Base-by-base conservation (phyloP, 2,888 invertebrate species). In the Linyphia triangularis region DNA sequence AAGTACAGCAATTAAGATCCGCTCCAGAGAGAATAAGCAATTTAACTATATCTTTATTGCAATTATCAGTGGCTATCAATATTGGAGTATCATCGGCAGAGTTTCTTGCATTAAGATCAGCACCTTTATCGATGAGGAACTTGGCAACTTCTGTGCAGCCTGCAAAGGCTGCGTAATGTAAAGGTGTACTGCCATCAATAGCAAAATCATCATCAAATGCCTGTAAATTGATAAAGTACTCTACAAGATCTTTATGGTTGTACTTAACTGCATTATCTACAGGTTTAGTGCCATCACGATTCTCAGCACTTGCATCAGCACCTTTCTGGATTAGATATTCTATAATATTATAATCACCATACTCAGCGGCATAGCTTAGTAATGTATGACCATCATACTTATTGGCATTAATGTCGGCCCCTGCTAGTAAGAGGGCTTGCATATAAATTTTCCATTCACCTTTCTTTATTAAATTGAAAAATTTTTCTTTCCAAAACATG, bases 121-220 rank as follows among this genome's bases (percentile, higher is more conserved):
- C 67, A 30, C 67, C 97, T 91, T 95, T 94, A 89, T 96, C 95
- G 78, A 98, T 92, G n/a, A 51, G 51, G 13, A 9, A 51, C 13
- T 5, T 9, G 5, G 13, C 51, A 51, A 51, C 16, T 51, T 51
- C 51, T 63, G 95, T 95, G 92, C 97, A 96, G 92, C 97, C 97
- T 99, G 99, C 99, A 91, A 96, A 92, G 37, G 93, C 92, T 30
- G 98, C 98, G 4, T 98, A 98, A 94, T 99, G 99, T 88, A 99
- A 93, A 0, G 99, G 97, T 77, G 97, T 96, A n/a, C 51, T 13
- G 16, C 16, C 16, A 5, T 16, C n/a, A 1, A n/a, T 16, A 51
- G 13, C 51, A 2, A 13, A n/a, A 51, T 5, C 43, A 72, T 51
- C 51, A 6, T 51, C n/a, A 40, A 13, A 10, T 6, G 24, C 24